Evolutionary conservation across 2,888 invertebrate genomes (phyloP), one percentile per base, ranked within the genome.

Genomic region (Melieria omissa): DNA sequence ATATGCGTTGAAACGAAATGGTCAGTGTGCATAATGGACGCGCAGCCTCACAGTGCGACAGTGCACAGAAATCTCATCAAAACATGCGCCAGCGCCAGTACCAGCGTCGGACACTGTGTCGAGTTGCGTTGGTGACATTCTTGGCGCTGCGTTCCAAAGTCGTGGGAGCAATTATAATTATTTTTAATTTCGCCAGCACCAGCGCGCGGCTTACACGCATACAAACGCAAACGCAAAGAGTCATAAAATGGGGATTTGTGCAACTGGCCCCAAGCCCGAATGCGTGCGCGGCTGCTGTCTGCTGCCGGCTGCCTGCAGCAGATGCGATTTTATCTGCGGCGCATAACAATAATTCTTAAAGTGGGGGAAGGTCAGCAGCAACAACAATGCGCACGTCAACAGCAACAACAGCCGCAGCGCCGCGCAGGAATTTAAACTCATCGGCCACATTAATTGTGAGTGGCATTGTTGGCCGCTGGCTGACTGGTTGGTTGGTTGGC

Each of bases 81-180:
- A 78, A 78, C 75, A 73, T 73, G 67, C 70, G 62, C 64, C 70
- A 71, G 70, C 63, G 68, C 73, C 68, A 62, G 66, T 71, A 73
- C 72, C 70, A 70, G 71, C 73, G 70, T 67, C 47, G 57, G 60
- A 47, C 66, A 58, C 42, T 41, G 58, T 42, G 42, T 29, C 3
- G 10, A 1, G 61, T 42, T 10, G 45, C 61, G 44, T n/a, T 70
- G 64, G 72, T 71, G 72, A 74, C 72, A 74, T 74, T 72, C 74
- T 70, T 70, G 70, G 70, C 70, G 71, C 60, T 65, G 16, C 44
- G 57, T 44, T 44, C 3, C 54, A 83, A 85, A 86, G 83, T 86
- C 86, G 85, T 86, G 86, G 86, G 86, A 86, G 86, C 86, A 86
- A 86, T 86, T 86, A 86, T 85, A 86, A 85, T 84, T 83, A 84